Conservation (phyloP, 2,113 vertebrate genomes). For the Lagenorhynchus albirostris region DNA sequence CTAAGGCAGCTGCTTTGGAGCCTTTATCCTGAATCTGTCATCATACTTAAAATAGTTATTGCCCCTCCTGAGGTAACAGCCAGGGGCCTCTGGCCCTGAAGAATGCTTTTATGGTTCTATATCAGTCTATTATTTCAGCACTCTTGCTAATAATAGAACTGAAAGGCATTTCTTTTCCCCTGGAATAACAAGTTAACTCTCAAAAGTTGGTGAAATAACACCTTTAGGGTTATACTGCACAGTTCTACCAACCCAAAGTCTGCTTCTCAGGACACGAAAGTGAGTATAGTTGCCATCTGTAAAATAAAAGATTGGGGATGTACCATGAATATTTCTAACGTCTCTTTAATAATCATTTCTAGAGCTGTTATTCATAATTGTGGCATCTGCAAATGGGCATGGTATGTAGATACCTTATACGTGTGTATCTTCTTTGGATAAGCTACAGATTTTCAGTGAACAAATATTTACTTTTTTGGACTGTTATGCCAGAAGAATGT, state of each 20-base stretch:
- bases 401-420: neutral
- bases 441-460: neutral
- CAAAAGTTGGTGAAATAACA: neutral
- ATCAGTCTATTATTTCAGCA: neutral
- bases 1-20: neutral
- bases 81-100: neutral
- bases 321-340: neutral
- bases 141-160: neutral
- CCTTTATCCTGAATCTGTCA: neutral
- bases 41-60: neutral
- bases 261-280: neutral
- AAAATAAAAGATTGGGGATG: neutral
- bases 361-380: neutral
- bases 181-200: neutral
- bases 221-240: neutral
- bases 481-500: neutral
- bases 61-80: neutral
- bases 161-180: neutral
- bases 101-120: neutral
- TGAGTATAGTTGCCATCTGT: neutral
- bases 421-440: neutral
- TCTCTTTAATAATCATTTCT: neutral
- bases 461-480: neutral
- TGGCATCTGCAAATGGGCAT: neutral
- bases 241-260: neutral